A percentile compares a stretch with the other conserved stretches of the same genome.
These are phyloP conservation scores for Drosophila grimshawi DNA, from an alignment of 1,140 invertebrate genomes.

Conservation along the genomic window DNA sequence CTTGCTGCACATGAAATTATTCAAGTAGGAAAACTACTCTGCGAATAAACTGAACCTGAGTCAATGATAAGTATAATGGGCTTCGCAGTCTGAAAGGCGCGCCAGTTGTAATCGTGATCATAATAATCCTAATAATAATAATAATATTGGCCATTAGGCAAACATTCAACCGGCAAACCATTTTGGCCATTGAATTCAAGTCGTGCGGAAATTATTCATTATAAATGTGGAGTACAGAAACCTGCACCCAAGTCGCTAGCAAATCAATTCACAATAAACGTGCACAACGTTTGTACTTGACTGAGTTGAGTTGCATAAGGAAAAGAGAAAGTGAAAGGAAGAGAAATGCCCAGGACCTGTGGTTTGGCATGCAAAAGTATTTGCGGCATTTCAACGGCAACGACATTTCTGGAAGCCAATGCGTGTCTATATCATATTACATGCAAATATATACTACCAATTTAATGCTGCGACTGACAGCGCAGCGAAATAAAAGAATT, in stretches of 20 bases:
- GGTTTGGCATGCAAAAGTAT: slow-evolving; percentile 56
- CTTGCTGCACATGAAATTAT: slow-evolving; percentile 38
- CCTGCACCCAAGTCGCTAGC: slow-evolving; percentile 46
- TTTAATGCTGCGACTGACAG: slow-evolving; percentile 21
- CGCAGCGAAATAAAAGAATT: slow-evolving; percentile 30
- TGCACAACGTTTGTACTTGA: slow-evolving; percentile 48
- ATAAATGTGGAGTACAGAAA: slow-evolving; percentile 55
- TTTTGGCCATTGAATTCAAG: slow-evolving; percentile 75
- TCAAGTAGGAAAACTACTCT: slow-evolving; percentile 54
- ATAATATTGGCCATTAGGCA: slow-evolving; percentile 72
- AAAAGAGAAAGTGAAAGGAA: slow-evolving; percentile 20
- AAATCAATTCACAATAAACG: slow-evolving; percentile 74
- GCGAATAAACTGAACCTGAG: slow-evolving; percentile 13
- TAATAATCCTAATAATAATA: slow-evolving; percentile 78
- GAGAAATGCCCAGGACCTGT: not conserved
- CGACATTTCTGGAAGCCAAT: slow-evolving; percentile 56
- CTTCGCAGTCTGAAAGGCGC: slow-evolving; percentile 15
- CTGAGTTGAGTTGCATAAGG: slow-evolving; percentile 57
- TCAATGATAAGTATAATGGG: slow-evolving; percentile 29
- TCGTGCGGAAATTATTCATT: slow-evolving; percentile 81
- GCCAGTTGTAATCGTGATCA: slow-evolving; percentile 60
- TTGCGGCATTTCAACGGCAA: slow-evolving; percentile 67
- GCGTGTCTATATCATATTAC: slow-evolving; percentile 72
- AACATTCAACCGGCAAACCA: slow-evolving; percentile 67
- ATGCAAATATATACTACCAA: slow-evolving; percentile 54